phyloP scores from a whole-genome alignment of 2,888 invertebrate species.

The Lepidocyrtoides sp. region DNA sequence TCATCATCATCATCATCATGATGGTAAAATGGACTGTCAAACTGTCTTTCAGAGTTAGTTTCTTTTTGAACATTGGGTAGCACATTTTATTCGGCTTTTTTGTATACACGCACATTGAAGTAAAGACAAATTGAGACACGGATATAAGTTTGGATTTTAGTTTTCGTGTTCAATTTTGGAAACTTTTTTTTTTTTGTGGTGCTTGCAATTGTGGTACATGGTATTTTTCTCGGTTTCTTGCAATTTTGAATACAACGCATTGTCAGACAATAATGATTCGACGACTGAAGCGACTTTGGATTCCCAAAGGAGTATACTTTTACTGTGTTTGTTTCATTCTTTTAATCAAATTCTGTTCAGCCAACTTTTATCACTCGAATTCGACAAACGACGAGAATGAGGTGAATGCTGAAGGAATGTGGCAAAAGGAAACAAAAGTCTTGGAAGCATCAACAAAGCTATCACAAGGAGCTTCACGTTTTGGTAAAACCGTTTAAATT shows the following conservation, averaged over 20 bases:
- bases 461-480: slow-evolving; percentile 71
- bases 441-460: slow-evolving; percentile 17
- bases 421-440: slow-evolving; percentile 52
- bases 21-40: slow-evolving; percentile 42
- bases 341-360: slow-evolving; percentile 32
- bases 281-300: neutral
- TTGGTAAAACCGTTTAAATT: slow-evolving; percentile 55
- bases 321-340: slow-evolving; percentile 32
- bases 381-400: slow-evolving; percentile 67
- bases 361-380: slow-evolving; percentile 42
- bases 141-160: too few species aligned
- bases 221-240: neutral
- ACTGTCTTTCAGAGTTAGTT: slow-evolving; percentile 17
- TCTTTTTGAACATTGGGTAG: neutral
- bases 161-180: neutral
- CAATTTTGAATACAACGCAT: neutral
- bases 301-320: neutral
- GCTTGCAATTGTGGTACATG: too few species aligned
- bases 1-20: too few species aligned
- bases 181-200: neutral
- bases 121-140: too few species aligned
- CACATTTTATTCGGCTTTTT: too few species aligned
- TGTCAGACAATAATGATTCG: slow-evolving; percentile 3
- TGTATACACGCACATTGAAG: too few species aligned
- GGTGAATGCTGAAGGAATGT: slow-evolving; percentile 76